Evolutionary conservation across 2,888 invertebrate genomes (phyloP).

Genomic region (Mechanitis messenoides): DNA sequence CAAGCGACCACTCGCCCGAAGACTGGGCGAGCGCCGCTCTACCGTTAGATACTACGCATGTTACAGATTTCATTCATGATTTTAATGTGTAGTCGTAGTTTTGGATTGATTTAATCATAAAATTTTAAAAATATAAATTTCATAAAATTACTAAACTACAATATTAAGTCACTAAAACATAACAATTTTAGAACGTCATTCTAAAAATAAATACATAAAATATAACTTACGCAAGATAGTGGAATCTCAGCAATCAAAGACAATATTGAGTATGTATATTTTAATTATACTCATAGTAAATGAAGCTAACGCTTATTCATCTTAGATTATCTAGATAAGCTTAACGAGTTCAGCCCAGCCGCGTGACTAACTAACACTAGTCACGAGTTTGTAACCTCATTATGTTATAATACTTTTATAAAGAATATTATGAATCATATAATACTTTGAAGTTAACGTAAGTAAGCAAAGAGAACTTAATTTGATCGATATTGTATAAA

Average conservation of each 20-base stretch:
- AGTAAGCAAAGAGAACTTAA: neutral
- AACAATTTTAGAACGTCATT: too few species aligned
- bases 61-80: slow-evolving; percentile 35
- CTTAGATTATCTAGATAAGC: slow-evolving; percentile 35
- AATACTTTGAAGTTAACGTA: neutral
- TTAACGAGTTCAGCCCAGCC: slow-evolving; percentile 50
- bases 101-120: too few species aligned
- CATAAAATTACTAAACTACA: too few species aligned
- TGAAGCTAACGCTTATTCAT: slow-evolving; percentile 30
- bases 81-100: neutral
- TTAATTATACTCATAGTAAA: slow-evolving; percentile 13
- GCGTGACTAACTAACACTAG: slow-evolving; percentile 63
- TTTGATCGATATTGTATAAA: neutral
- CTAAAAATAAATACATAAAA: too few species aligned
- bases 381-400: slow-evolving; percentile 43
- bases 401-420: slow-evolving; percentile 9
- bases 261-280: too few species aligned
- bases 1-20: slow-evolving; percentile 54
- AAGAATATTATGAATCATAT: slow-evolving; percentile 16
- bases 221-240: too few species aligned
- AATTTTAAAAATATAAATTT: too few species aligned
- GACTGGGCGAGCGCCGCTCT: slow-evolving; percentile 48
- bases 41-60: slow-evolving; percentile 35
- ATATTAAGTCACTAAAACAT: too few species aligned
- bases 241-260: too few species aligned